Conservation (phyloP, 2,888 invertebrate genomes). For the Tiliacea citrago region DNA sequence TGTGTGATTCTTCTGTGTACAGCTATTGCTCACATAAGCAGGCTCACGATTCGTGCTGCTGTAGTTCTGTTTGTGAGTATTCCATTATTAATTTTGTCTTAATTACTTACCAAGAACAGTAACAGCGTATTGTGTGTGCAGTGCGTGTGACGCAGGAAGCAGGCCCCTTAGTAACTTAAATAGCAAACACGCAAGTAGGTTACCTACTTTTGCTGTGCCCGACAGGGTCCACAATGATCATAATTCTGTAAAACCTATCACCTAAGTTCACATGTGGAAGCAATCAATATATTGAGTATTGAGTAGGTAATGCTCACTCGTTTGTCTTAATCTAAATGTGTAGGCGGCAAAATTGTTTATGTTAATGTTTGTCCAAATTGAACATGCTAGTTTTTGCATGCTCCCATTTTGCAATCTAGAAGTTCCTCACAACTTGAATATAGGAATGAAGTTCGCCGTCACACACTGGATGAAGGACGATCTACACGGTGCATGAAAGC, state of each 20-base stretch:
- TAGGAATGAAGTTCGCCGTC: no score
- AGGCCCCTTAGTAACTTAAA: slow-evolving; percentile 4
- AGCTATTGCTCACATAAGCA: slow-evolving; percentile 94
- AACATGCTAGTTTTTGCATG: no score
- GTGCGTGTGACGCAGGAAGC: not conserved
- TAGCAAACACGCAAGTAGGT: slow-evolving; percentile 5
- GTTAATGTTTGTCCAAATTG: not conserved
- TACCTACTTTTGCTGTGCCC: no score
- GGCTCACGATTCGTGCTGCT: slow-evolving; percentile 94
- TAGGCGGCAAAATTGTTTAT: not conserved
- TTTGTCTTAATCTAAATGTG: not conserved
- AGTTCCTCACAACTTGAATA: no score
- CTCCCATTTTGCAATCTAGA: no score
- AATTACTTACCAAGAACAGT: not conserved
- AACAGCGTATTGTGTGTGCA: not conserved
- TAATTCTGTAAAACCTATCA: no score
- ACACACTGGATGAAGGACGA: no score
- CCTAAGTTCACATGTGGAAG: no score
- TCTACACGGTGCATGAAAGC: no score
- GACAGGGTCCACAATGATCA: no score
- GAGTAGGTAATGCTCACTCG: no score
- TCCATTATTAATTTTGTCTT: not conserved
- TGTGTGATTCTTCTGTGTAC: slow-evolving; percentile 94
- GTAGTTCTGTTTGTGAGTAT: slow-evolving; percentile 88
- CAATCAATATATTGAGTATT: no score